Percentiles rank a stretch among this genome's conserved stretches.
phyloP scores from a whole-genome alignment of 2,113 vertebrate species.

The Cebidichthys violaceus region DNA sequence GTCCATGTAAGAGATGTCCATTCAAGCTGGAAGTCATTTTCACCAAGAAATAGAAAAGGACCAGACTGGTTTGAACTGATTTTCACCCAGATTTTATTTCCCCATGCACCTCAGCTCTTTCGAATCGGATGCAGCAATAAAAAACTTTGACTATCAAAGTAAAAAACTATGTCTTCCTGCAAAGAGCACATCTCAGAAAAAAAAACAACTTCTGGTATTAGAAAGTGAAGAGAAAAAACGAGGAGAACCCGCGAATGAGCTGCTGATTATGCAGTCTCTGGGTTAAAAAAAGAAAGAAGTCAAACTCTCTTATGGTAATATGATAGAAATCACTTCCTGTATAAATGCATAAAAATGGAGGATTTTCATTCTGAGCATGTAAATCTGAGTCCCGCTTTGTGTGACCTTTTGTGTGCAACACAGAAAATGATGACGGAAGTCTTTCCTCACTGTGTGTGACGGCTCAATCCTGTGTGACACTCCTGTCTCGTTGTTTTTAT shows the following conservation, averaged over 20 bases:
- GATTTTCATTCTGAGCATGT: conserved; percentile 6
- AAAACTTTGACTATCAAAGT: conserved; percentile 12
- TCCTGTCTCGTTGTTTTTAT: conserved; percentile 61
- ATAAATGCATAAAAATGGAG: conserved; percentile 17
- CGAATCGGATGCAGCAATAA: not conserved
- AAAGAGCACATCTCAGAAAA: conserved; percentile 15
- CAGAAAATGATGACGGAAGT: conserved; percentile 53
- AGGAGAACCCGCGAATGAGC: conserved; percentile 24
- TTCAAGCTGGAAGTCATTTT: conserved; percentile 21
- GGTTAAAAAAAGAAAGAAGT: not conserved
- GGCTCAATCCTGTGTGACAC: conserved; percentile 71
- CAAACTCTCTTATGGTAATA: not conserved
- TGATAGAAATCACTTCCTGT: conserved; percentile 13
- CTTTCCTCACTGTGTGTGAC: conserved; percentile 63
- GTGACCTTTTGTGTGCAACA: conserved; percentile 17
- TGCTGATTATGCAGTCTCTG: conserved; percentile 18
- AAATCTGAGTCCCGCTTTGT: conserved; percentile 21
- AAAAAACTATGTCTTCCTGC: not conserved
- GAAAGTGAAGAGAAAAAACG: not conserved
- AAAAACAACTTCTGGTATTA: conserved; percentile 25
- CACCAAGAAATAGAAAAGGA: not conserved
- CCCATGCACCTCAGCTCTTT: not conserved
- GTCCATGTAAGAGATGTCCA: conserved; percentile 2
- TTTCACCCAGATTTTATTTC: conserved; percentile 9
- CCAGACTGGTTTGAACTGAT: conserved; percentile 11